Evolutionary conservation across 1,140 invertebrate species (phyloP).

Genomic region (Triops longicaudatus): DNA sequence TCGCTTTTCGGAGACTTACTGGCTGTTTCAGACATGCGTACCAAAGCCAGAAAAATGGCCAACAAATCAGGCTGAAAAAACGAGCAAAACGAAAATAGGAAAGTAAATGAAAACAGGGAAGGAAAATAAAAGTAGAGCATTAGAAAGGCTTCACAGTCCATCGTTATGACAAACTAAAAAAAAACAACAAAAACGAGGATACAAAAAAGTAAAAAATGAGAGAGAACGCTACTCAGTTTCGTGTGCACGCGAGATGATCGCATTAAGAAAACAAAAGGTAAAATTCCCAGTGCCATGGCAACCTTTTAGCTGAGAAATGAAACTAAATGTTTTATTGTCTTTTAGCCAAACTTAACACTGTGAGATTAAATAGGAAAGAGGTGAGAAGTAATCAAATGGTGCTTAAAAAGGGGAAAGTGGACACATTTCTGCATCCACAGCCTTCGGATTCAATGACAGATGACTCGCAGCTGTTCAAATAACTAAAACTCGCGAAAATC

Average conservation of each 20-base stretch:
- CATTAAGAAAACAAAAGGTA: too few relatives aligned
- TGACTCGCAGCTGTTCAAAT: not conserved
- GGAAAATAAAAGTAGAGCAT: not conserved
- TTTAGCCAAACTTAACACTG: not conserved
- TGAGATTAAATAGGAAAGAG: not conserved
- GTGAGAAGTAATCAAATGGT: not conserved
- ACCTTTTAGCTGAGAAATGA: not conserved
- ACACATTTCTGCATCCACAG: not conserved
- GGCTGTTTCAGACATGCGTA: not conserved
- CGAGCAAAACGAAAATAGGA: not conserved
- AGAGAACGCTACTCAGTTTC: not conserved
- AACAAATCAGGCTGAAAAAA: not conserved
- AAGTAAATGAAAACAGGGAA: not conserved
- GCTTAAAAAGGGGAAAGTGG: not conserved
- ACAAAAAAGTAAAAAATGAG: not conserved
- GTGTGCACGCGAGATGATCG: not conserved
- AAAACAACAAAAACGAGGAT: not conserved
- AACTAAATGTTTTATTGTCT: not conserved
- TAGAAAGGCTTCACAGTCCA: not conserved
- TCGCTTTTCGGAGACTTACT: not conserved
- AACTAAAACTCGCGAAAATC: too few relatives aligned
- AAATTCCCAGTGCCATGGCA: too few relatives aligned
- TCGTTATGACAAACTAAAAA: constrained; percentile 6
- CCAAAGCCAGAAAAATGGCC: not conserved
- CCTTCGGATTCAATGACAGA: not conserved